Percentiles rank a stretch among this genome's conserved stretches.
These are phyloP conservation scores for Halichoeres trimaculatus DNA, from an alignment of 2,113 vertebrate genomes.

Conservation along the genomic window DNA sequence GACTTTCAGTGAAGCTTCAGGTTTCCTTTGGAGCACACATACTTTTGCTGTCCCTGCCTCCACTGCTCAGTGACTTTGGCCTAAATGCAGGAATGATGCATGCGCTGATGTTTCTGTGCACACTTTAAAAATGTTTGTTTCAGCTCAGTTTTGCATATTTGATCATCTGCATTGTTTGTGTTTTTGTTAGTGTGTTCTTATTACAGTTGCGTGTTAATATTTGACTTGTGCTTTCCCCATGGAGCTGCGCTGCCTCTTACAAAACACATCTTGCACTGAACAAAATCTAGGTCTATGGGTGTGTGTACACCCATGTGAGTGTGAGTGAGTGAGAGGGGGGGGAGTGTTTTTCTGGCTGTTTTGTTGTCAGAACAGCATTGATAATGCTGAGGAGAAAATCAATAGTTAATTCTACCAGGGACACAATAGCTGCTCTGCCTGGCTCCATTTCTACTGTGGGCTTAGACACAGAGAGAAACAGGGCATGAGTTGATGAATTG, in stretches of 20 bases:
- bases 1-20: neutral
- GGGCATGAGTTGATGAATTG: slow-evolving; percentile 76
- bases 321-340: neutral
- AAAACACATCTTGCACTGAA: slow-evolving; percentile 42
- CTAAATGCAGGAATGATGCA: slow-evolving; percentile 3
- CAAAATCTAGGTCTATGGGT: slow-evolving; percentile 47
- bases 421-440: slow-evolving; percentile 75
- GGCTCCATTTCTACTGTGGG: slow-evolving; percentile 55
- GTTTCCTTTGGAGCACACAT: neutral
- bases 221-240: slow-evolving; percentile 48
- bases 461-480: slow-evolving; percentile 63
- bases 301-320: slow-evolving; percentile 28
- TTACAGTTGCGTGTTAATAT: slow-evolving; percentile 48
- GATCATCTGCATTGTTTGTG: slow-evolving; percentile 39
- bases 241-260: slow-evolving; percentile 16
- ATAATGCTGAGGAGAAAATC: slow-evolving; percentile 81
- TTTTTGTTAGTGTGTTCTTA: slow-evolving; percentile 30
- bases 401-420: slow-evolving; percentile 82
- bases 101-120: neutral
- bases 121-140: slow-evolving; percentile 21
- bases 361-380: slow-evolving; percentile 76
- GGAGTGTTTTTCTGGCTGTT: slow-evolving; percentile 58
- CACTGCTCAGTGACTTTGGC: neutral
- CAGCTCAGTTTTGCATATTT: slow-evolving; percentile 30
- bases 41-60: neutral